Conservation (phyloP, 2,888 invertebrate genomes). For the Hypomecis atomaria region DNA sequence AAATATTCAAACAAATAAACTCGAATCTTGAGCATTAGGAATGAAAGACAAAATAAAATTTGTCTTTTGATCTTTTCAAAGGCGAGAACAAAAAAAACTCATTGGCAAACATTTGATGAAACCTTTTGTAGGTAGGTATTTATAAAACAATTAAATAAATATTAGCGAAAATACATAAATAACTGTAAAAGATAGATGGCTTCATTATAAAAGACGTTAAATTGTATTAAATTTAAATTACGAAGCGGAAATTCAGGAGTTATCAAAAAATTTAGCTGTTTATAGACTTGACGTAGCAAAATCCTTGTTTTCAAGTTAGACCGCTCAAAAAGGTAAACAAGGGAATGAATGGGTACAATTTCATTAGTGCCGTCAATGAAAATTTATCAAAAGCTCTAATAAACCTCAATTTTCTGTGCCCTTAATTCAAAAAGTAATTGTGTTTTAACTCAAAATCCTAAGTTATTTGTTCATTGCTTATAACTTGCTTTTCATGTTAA, state of each 20-base stretch:
- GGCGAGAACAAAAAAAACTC: conserved; percentile 23
- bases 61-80: conserved; percentile 27
- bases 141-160: conserved; percentile 20
- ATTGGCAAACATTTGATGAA: conserved; percentile 23
- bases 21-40: not conserved
- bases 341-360: not conserved
- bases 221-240: not conserved
- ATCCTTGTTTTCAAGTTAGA: no score
- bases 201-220: not conserved
- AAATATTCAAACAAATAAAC: not conserved
- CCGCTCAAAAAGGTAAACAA: not conserved
- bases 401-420: not conserved
- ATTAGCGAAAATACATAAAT: conserved; percentile 5
- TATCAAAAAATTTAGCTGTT: no score
- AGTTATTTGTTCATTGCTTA: no score
- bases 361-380: not conserved
- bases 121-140: conserved; percentile 20
- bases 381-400: not conserved
- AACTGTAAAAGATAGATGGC: conserved; percentile 29
- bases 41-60: not conserved
- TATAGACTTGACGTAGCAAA: no score
- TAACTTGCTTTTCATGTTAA: no score
- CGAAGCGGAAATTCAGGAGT: no score
- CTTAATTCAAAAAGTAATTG: not conserved
- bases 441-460: no score